phyloP scores from a whole-genome alignment of 2,888 invertebrate species.

The Pachycephus smyrnensis region DNA sequence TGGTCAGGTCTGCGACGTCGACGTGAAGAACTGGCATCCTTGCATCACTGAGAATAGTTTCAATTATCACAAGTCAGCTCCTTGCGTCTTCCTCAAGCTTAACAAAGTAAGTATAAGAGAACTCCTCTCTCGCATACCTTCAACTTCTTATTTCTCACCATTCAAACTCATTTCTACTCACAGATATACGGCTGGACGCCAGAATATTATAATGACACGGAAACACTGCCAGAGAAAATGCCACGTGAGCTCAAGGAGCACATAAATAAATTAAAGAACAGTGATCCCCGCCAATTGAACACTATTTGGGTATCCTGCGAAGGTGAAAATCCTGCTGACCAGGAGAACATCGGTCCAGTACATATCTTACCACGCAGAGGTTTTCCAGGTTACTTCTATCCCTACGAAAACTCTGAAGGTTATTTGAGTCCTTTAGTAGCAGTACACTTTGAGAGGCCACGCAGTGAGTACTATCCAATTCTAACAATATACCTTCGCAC shows the following conservation, averaged over 20 bases:
- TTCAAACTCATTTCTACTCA: conserved; percentile 21
- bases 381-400: conserved; percentile 91
- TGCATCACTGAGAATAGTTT: conserved; percentile 89
- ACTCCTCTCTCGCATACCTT: not conserved
- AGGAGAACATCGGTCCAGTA: conserved; percentile 90
- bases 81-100: conserved; percentile 94
- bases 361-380: conserved; percentile 85
- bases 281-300: conserved; percentile 72
- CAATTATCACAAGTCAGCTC: conserved; percentile 91
- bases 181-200: conserved; percentile 92
- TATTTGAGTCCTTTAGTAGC: conserved; percentile 91
- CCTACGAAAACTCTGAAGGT: conserved; percentile 86
- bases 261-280: conserved; percentile 72
- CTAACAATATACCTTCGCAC: not conserved
- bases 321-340: conserved; percentile 93
- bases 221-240: conserved; percentile 79
- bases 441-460: conserved; percentile 84
- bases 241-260: conserved; percentile 78
- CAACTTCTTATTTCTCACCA: not conserved
- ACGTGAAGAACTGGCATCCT: conserved; percentile 82
- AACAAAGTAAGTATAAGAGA: conserved; percentile 76
- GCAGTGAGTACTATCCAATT: conserved; percentile 73
- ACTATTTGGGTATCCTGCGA: conserved; percentile 94
- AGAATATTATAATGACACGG: conserved; percentile 80
- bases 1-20: conserved; percentile 88